Conservation (phyloP, 2,113 vertebrate genomes). For the Panurus biarmicus region DNA sequence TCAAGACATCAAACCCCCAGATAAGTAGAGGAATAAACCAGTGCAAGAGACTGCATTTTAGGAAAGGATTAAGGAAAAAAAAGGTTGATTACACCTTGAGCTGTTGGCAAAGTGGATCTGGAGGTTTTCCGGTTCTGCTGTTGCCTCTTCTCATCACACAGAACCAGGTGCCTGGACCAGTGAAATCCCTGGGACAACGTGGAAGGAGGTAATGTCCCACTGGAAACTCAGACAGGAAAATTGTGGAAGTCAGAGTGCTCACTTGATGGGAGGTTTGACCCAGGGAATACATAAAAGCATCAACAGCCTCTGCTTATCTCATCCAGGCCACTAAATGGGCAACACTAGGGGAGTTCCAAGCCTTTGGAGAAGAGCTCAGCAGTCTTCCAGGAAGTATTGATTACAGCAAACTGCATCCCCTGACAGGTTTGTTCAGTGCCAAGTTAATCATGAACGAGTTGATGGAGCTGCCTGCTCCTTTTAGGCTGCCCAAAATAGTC, state of each 20-base stretch:
- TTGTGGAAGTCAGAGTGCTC: background rate
- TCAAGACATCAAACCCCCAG: background rate
- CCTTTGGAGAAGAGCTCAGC: background rate
- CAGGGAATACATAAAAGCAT: background rate
- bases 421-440: background rate
- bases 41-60: background rate
- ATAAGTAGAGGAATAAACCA: background rate
- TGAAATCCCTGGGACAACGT: background rate
- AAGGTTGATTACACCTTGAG: background rate
- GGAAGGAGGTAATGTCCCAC: background rate
- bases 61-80: background rate
- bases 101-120: background rate
- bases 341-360: background rate
- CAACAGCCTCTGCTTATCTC: background rate
- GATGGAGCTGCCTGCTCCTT: constrained; percentile 3
- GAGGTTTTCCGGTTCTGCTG: background rate
- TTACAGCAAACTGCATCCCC: background rate
- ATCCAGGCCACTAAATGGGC: background rate
- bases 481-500: background rate
- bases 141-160: background rate
- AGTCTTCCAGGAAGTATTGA: background rate
- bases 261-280: background rate
- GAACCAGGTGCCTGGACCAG: background rate
- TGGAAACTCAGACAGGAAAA: background rate
- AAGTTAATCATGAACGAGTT: background rate